These are phyloP conservation scores for Eilema depressum DNA, from an alignment of 2,888 invertebrate genomes.

Conservation along the genomic window DNA sequence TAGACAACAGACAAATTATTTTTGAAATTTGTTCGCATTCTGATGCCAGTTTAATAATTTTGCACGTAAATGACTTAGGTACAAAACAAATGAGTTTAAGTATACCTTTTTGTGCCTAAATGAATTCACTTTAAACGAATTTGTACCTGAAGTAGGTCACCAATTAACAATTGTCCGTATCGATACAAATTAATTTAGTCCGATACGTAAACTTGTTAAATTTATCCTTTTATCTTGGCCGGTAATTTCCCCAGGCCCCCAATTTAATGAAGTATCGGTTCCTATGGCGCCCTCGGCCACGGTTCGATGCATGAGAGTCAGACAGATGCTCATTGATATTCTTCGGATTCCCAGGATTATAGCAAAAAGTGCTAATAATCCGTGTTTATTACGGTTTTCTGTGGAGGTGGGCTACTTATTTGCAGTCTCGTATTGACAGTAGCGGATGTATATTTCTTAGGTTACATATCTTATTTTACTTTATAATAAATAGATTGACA, in stretches of 20 bases:
- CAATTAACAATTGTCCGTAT: constrained; percentile 4
- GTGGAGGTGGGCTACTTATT: neutral
- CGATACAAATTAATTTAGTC: neutral
- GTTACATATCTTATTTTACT: too few relatives aligned
- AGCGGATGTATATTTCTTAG: too few relatives aligned
- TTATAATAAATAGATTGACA: too few relatives aligned
- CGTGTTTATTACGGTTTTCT: neutral
- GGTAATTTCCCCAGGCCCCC: neutral
- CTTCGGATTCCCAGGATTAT: neutral
- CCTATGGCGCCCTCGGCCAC: neutral
- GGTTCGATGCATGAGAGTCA: neutral
- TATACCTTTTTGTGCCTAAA: neutral
- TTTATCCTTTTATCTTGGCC: neutral
- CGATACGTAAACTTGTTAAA: neutral
- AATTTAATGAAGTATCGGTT: neutral
- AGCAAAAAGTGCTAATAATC: constrained; percentile 5
- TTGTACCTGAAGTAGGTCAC: neutral
- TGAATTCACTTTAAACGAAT: neutral
- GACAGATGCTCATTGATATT: constrained; percentile 7
- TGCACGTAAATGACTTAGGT: too few relatives aligned
- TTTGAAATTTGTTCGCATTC: too few relatives aligned
- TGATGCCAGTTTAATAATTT: too few relatives aligned
- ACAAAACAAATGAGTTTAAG: too few relatives aligned
- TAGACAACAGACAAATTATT: too few relatives aligned
- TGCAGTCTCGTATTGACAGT: too few relatives aligned